Evolutionary conservation across 2,888 invertebrate species (phyloP).

Genomic region (Harpalus rufipes): DNA sequence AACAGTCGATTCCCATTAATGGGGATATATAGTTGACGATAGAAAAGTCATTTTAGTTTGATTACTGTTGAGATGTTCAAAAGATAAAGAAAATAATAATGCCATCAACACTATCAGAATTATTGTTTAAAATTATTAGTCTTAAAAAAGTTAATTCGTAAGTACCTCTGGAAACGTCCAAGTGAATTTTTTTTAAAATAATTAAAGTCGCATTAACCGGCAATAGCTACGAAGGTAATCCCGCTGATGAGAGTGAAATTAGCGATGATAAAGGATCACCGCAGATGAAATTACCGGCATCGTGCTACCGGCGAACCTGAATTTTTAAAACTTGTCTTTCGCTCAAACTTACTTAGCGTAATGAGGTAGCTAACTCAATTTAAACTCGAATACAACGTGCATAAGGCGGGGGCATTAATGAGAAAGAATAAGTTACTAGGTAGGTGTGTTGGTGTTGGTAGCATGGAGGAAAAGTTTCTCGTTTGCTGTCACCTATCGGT

Average conservation of each 20-base stretch:
- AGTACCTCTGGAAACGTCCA: neutral
- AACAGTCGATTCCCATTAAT: neutral
- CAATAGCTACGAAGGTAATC: conserved; percentile 61
- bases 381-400: conserved; percentile 73
- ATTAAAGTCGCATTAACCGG: conserved; percentile 36
- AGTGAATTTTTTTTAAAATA: neutral
- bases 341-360: conserved; percentile 73
- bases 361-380: conserved; percentile 75
- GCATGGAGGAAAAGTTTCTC: conserved; percentile 24
- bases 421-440: conserved; percentile 74
- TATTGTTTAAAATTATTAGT: neutral
- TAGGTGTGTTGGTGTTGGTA: conserved; percentile 27
- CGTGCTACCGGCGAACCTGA: conserved; percentile 69
- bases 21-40: neutral
- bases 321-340: conserved; percentile 71
- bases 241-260: conserved; percentile 70
- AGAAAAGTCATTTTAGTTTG: neutral
- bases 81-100: too few relatives aligned
- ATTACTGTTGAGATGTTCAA: too few relatives aligned
- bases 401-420: conserved; percentile 72
- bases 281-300: conserved; percentile 54
- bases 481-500: conserved; percentile 42
- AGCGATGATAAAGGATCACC: conserved; percentile 71
- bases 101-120: too few relatives aligned
- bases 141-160: neutral